Evolutionary conservation across 2,113 vertebrate species (phyloP).

Genomic region (Mobula birostris): DNA sequence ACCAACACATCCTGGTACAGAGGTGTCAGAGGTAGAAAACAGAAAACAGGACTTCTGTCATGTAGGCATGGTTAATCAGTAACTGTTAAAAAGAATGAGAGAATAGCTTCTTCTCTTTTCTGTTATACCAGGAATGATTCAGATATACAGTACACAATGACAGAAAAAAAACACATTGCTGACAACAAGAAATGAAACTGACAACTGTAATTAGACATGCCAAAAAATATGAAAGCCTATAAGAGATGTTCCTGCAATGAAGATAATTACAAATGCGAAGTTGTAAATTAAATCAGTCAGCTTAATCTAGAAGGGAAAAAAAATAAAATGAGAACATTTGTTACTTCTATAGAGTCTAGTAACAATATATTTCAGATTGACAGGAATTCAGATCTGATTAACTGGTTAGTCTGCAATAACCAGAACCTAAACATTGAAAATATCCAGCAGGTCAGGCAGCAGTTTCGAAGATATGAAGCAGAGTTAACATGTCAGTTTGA

Average conservation of each 20-base stretch:
- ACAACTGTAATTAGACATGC: slow-evolving; percentile 16
- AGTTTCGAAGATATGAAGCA: background rate
- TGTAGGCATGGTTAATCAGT: background rate
- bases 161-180: background rate
- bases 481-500: background rate
- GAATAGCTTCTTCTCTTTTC: background rate
- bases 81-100: background rate
- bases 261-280: background rate
- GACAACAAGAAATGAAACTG: background rate
- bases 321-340: background rate
- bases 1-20: background rate
- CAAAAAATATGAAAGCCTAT: background rate
- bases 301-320: background rate
- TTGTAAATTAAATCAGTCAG: background rate
- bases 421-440: too few relatives aligned
- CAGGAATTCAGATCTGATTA: background rate
- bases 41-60: background rate
- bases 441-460: too few relatives aligned
- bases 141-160: background rate
- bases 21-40: too few relatives aligned
- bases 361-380: background rate
- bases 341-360: background rate
- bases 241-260: background rate
- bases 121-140: background rate
- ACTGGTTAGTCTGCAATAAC: background rate